Evolutionary conservation across 2,797 vertebrate genomes (phyloP).

Genomic region (Apogon hyalosoma): DNA sequence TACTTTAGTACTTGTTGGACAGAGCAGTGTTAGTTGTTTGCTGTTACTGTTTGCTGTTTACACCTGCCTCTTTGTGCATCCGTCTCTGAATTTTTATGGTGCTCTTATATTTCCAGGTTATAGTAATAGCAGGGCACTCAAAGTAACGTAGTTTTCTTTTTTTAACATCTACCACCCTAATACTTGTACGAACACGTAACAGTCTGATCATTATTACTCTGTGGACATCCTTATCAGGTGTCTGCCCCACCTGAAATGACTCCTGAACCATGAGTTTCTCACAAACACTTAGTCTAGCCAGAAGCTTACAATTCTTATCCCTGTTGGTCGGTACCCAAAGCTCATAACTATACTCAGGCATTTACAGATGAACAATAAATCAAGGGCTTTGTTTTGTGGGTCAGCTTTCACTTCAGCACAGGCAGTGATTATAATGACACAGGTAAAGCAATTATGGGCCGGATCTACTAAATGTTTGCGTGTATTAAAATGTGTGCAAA

Average conservation of each 20-base stretch:
- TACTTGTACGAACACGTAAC: background rate
- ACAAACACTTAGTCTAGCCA: slow-evolving; percentile 10
- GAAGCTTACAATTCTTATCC: slow-evolving; percentile 16
- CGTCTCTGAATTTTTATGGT: background rate
- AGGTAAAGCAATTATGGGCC: background rate
- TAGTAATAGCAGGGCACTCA: slow-evolving; percentile 7
- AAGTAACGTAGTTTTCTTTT: background rate
- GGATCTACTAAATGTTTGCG: no score
- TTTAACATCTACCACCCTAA: background rate
- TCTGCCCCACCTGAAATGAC: background rate
- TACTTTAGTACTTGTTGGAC: background rate
- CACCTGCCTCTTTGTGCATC: background rate
- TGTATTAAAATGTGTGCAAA: no score
- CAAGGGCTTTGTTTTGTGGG: slow-evolving; percentile 23
- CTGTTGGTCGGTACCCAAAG: slow-evolving; percentile 7
- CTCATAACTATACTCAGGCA: background rate
- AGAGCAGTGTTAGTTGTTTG: background rate
- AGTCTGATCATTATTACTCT: slow-evolving; percentile 1
- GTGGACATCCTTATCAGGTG: background rate
- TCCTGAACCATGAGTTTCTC: slow-evolving; percentile 7
- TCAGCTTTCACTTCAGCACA: slow-evolving; percentile 14
- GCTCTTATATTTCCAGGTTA: background rate
- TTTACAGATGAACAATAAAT: slow-evolving; percentile 12
- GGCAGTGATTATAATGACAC: background rate
- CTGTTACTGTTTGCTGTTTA: background rate